Evolutionary conservation across 2,113 vertebrate species (phyloP), one percentile per base, ranked within the genome.

Genomic region (Salvelinus alpinus): DNA sequence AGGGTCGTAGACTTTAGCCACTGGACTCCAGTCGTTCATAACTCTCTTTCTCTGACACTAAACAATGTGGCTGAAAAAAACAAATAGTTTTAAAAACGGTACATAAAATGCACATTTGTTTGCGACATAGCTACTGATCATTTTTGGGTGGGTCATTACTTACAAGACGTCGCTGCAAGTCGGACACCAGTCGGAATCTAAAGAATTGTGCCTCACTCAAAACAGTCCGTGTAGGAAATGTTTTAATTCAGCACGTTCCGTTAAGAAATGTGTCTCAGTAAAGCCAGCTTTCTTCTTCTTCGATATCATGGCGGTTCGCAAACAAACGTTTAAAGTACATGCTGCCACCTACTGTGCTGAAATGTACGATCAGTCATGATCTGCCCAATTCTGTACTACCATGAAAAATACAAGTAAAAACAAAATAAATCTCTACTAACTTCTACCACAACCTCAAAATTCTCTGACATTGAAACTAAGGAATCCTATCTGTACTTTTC

Each of bases 1-100:
- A 0, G 98, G 95, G 64, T 97, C 93, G 1, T 98, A 99, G 14
- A 94, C 91, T 85, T 95, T 97, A 0, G 97, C 97, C 1, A 98
- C 95, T 31, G 97, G 95, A 51, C 92, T 94, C 98, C 97, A 99
- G 34, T 97, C 96, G 0, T 79, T 93, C 97, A 98, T 98, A 3
- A 18, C 51, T 54, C 16, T 51, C 13, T 5, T 16, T 20, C 88
- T 51, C 20, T 12, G 18, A 71, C 24, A 51, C 12, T 54, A 18
- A 54, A 54, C 16, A 54, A 14, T 18, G 51, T 5, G 5, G 12
- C 51, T 16, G 16, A 7, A 38, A 18, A 18, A 34, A 64, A 16
- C 31, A 51, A 60, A 48, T 18, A n/a, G 11, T 48, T 64, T 57
- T 16, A 27, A 29, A 66, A 64, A 67, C n/a, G 5, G 31, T 34